Percentiles rank a stretch among this genome's conserved stretches.
phyloP scores from a whole-genome alignment of 2,888 invertebrate species.

The Protophormia terraenovae region DNA sequence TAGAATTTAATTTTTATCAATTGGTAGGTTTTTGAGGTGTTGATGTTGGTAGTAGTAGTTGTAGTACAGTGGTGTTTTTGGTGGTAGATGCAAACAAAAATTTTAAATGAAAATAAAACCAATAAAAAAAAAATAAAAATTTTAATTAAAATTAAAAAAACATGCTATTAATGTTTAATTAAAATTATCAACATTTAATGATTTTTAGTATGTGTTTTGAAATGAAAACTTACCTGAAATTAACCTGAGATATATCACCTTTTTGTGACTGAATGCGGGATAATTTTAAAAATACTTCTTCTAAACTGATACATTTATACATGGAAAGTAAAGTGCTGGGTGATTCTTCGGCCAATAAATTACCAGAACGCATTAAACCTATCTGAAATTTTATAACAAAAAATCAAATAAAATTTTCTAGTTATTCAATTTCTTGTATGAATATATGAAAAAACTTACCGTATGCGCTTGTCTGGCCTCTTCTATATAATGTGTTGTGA shows the following conservation, averaged over 20 bases:
- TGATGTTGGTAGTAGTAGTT: slow-evolving; percentile 15
- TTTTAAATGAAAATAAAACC: slow-evolving; percentile 28
- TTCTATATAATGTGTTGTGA: slow-evolving; percentile 97
- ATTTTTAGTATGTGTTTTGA: slow-evolving; percentile 20
- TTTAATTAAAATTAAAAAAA: slow-evolving; percentile 8
- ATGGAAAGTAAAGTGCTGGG: slow-evolving; percentile 91
- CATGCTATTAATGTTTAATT: slow-evolving; percentile 12
- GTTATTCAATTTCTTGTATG: background rate
- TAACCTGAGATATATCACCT: slow-evolving; percentile 81
- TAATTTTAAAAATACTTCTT: slow-evolving; percentile 95
- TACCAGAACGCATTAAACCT: slow-evolving; percentile 96
- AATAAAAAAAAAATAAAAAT: slow-evolving; percentile 22
- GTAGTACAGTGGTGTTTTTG: slow-evolving; percentile 20
- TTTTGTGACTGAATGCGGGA: slow-evolving; percentile 90
- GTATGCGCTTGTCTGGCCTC: slow-evolving; percentile 95
- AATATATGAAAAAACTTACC: slow-evolving; percentile 82
- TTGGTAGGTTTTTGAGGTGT: slow-evolving; percentile 13
- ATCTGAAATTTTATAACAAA: slow-evolving; percentile 84
- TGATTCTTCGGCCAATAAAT: slow-evolving; percentile 94
- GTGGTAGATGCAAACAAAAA: slow-evolving; percentile 28
- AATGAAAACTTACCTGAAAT: slow-evolving; percentile 79
- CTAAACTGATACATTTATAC: slow-evolving; percentile 92
- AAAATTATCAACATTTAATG: background rate
- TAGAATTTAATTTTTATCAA: background rate
- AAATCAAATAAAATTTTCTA: background rate